These are phyloP conservation scores for Pyrgilauda ruficollis DNA, from an alignment of 2,113 vertebrate genomes.

Conservation along the genomic window DNA sequence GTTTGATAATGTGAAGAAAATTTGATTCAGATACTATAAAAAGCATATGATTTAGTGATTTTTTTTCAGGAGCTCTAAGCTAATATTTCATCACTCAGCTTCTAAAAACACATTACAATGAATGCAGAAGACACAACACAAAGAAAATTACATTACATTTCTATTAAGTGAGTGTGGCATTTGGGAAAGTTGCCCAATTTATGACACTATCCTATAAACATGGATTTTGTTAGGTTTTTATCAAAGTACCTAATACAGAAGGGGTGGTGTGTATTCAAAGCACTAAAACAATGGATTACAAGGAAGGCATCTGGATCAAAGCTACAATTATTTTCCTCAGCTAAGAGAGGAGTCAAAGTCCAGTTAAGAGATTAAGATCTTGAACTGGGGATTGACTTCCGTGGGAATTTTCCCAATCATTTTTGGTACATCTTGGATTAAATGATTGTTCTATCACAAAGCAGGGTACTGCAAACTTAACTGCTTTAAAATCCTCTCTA, in stretches of 20 bases:
- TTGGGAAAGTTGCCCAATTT: not conserved
- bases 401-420: not conserved
- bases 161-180: not conserved
- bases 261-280: not conserved
- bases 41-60: not conserved
- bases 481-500: not conserved
- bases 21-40: not conserved
- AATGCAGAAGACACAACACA: not conserved
- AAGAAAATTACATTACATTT: not conserved
- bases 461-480: not conserved
- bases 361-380: not conserved
- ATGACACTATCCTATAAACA: not conserved
- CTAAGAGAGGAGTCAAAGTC: not conserved
- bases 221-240: not conserved
- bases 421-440: not conserved
- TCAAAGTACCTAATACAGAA: not conserved
- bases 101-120: not conserved
- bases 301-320: not conserved
- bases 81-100: not conserved
- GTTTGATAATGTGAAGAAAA: not conserved
- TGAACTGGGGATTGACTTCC: not conserved
- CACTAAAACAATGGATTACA: not conserved
- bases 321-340: not conserved
- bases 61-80: not conserved
- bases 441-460: not conserved